phyloP scores from a whole-genome alignment of 2,113 vertebrate species.

The Nothobranchius kuhntae region DNA sequence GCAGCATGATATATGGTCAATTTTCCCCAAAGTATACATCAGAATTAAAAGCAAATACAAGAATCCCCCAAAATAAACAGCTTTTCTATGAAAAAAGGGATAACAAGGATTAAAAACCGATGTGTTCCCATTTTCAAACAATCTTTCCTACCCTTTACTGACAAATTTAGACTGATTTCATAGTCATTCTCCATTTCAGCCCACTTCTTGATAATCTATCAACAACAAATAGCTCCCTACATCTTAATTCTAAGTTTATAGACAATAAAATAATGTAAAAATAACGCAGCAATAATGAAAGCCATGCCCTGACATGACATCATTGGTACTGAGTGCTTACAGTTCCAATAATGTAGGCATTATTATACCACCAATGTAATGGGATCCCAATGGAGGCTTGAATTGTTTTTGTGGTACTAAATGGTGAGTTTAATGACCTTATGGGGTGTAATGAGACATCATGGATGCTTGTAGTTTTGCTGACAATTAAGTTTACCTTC shows the following conservation, averaged over 20 bases:
- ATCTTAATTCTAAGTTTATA: not conserved
- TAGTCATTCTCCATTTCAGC: too few relatives aligned
- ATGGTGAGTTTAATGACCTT: conserved; percentile 56
- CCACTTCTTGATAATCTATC: too few relatives aligned
- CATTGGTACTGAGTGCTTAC: conserved; percentile 26
- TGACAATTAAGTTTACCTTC: not conserved
- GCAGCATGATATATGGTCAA: not conserved
- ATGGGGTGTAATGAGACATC: conserved; percentile 13
- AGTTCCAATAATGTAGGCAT: conserved; percentile 26
- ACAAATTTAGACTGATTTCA: too few relatives aligned
- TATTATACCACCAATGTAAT: conserved; percentile 20
- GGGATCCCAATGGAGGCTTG: conserved; percentile 19
- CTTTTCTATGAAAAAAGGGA: not conserved
- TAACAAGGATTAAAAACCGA: conserved; percentile 6
- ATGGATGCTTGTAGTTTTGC: conserved; percentile 3
- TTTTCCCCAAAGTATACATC: not conserved
- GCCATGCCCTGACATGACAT: conserved; percentile 18
- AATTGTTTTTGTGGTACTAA: conserved; percentile 41
- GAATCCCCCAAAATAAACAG: not conserved
- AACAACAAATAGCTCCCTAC: too few relatives aligned
- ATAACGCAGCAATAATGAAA: conserved; percentile 21
- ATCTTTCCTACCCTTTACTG: too few relatives aligned
- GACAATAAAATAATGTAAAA: not conserved
- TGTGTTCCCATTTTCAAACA: conserved; percentile 11
- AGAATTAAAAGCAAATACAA: not conserved